Conservation (phyloP, 2,888 invertebrate species). For the Himalopsyche japonica region DNA sequence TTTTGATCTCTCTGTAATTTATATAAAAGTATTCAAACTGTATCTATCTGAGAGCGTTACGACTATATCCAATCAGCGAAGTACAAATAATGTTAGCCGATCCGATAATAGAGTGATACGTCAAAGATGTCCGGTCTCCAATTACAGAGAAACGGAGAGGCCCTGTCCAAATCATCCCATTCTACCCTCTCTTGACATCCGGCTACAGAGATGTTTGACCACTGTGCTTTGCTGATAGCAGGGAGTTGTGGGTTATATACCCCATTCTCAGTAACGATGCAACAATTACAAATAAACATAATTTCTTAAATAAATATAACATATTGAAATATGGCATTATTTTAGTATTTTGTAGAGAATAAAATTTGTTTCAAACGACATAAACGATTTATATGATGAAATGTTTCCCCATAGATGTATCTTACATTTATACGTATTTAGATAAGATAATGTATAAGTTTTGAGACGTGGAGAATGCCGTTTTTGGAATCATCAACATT, state of each 20-base stretch:
- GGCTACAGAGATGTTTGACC: neutral
- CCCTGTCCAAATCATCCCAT: constrained; percentile 5
- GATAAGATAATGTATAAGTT: no score
- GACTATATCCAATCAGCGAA: constrained; percentile 53
- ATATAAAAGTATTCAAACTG: neutral
- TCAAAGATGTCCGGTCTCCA: constrained; percentile 60
- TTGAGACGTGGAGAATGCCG: neutral
- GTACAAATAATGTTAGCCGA: constrained; percentile 48
- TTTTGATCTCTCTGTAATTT: no score
- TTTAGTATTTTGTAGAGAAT: no score
- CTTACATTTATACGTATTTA: no score
- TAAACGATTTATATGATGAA: no score
- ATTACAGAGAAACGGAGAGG: constrained; percentile 50
- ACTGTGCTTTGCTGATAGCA: neutral
- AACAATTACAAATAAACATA: constrained; percentile 26
- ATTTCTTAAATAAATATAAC: neutral
- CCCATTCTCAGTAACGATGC: neutral
- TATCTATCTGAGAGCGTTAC: neutral
- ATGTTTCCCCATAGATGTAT: no score
- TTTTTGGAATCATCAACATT: neutral
- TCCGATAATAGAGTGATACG: constrained; percentile 61
- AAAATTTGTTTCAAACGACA: no score
- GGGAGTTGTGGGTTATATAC: neutral
- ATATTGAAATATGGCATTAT: no score
- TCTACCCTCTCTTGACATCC: neutral